Percentiles rank a stretch among this genome's conserved stretches.
Conservation (phyloP, 2,888 invertebrate genomes). For the Camptogramma bilineatum region DNA sequence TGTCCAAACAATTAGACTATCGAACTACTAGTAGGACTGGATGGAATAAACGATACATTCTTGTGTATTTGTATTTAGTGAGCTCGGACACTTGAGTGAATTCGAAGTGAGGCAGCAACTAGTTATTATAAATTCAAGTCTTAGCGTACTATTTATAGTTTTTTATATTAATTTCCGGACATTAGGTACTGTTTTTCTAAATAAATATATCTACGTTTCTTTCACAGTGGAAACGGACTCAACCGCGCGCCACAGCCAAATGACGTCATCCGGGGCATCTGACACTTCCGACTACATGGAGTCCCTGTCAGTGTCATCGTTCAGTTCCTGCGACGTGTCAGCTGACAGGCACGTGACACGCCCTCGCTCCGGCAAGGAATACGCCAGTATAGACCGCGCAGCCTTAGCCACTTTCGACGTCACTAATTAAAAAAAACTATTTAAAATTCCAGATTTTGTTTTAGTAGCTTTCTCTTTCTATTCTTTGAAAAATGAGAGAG, state of each 20-base stretch:
- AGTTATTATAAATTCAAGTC: too few species aligned
- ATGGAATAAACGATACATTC: too few species aligned
- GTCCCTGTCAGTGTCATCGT: constrained; percentile 89
- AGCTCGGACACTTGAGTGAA: too few species aligned
- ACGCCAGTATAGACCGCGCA: constrained; percentile 73
- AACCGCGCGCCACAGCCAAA: constrained; percentile 82
- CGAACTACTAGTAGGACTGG: too few species aligned
- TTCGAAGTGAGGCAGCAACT: too few species aligned
- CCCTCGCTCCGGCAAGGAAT: constrained; percentile 78
- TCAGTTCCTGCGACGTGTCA: constrained; percentile 87
- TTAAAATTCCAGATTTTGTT: not conserved
- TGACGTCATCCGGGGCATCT: constrained; percentile 89
- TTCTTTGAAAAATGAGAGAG: not conserved
- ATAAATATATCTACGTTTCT: too few species aligned
- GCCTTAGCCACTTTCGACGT: constrained; percentile 52
- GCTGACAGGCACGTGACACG: constrained; percentile 79
- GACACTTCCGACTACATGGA: constrained; percentile 92
- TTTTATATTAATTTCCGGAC: too few species aligned
- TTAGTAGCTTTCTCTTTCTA: not conserved
- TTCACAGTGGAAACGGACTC: constrained; percentile 76
- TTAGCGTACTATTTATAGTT: too few species aligned
- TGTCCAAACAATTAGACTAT: too few species aligned
- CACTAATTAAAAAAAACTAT: constrained; percentile 26
- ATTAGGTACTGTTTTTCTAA: too few species aligned
- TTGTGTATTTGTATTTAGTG: too few species aligned